These are phyloP conservation scores for Trididemnum miniatum DNA, from an alignment of 23 tunicate species.

Conservation along the genomic window DNA sequence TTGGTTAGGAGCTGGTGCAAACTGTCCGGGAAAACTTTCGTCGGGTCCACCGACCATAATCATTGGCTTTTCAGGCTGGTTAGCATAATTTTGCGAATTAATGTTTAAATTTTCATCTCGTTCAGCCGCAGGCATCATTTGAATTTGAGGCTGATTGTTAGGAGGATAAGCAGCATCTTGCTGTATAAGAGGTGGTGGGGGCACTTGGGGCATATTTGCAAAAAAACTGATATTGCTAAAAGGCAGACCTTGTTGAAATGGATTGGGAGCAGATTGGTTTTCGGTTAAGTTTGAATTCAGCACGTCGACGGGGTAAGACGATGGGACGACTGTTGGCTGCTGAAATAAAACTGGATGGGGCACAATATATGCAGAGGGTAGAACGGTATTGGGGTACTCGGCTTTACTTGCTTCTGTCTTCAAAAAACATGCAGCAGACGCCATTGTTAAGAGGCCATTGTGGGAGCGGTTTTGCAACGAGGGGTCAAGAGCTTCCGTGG, in stretches of 20 bases:
- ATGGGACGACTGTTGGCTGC: constrained; percentile 21
- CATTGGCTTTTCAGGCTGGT: neutral
- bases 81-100: neutral
- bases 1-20: neutral
- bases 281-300: constrained; percentile 13
- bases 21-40: constrained; percentile 19
- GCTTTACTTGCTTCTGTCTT: constrained; percentile 43
- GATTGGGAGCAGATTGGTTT: neutral
- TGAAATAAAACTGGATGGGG: constrained; percentile 38
- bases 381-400: constrained; percentile 28
- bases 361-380: constrained; percentile 48
- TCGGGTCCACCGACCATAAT: neutral
- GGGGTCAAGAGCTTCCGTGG: neutral
- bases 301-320: constrained; percentile 26
- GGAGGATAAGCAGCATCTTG: neutral
- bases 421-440: constrained; percentile 55
- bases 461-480: constrained; percentile 22
- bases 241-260: constrained; percentile 27
- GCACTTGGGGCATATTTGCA: neutral
- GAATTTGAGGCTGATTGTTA: constrained; percentile 3
- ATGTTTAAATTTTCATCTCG: neutral
- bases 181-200: neutral
- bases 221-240: constrained; percentile 8
- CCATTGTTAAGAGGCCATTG: constrained; percentile 52
- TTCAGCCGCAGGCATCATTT: neutral